Percentiles rank a stretch among this genome's conserved stretches.
Conservation (phyloP, 2,113 vertebrate genomes). For the Hippolais icterina region DNA sequence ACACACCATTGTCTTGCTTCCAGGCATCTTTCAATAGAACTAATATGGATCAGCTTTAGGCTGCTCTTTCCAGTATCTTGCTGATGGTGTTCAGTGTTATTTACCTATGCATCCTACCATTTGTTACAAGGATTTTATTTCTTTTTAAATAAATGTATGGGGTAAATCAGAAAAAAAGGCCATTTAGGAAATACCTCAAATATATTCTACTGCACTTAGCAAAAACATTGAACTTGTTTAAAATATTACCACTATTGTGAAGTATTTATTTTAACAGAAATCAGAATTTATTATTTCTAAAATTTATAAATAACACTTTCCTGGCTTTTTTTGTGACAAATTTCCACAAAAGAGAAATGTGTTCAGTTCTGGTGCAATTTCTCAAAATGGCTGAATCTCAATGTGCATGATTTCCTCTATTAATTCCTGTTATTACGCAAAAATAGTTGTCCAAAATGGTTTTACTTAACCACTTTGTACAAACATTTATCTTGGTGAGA, state of each 20-base stretch:
- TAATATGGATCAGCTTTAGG: neutral
- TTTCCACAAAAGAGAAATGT: neutral
- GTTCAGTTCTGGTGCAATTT: neutral
- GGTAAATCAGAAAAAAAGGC: neutral
- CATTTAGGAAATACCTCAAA: neutral
- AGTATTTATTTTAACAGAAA: neutral
- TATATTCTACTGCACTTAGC: neutral
- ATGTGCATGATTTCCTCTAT: neutral
- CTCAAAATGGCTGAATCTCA: neutral
- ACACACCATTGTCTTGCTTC: neutral
- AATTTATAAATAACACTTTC: neutral
- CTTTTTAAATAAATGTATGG: neutral
- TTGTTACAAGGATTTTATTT: neutral
- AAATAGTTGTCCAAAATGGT: neutral
- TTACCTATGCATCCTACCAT: neutral
- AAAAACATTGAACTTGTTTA: neutral
- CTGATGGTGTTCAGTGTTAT: neutral
- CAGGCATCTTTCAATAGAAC: neutral
- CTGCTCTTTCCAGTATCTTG: neutral
- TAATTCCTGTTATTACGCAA: neutral
- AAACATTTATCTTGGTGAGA: neutral
- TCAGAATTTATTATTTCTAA: neutral
- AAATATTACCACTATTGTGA: neutral
- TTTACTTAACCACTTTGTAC: neutral
- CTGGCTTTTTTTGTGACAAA: neutral